phyloP scores from a whole-genome alignment of 2,797 vertebrate genomes.

The Lagodon rhomboides region DNA sequence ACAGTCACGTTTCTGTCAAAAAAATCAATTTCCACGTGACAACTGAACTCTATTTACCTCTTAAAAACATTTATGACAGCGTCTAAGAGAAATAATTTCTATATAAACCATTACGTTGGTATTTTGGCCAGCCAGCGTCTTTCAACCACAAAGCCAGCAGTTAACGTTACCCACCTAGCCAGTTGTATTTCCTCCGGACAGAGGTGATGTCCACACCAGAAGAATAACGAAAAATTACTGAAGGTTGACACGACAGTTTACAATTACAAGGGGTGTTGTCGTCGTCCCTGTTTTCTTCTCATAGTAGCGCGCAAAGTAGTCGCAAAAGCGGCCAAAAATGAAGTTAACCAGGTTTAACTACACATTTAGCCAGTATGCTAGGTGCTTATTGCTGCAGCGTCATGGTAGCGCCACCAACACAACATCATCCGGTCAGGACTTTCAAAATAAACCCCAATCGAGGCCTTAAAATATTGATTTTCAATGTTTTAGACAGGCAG shows the following conservation, averaged over 20 bases:
- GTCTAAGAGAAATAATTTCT: neutral
- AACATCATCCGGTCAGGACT: neutral
- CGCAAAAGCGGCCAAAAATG: neutral
- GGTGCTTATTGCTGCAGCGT: neutral
- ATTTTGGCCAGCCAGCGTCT: neutral
- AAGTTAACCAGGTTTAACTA: slow-evolving; percentile 24
- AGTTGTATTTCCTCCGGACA: slow-evolving; percentile 34
- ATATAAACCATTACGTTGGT: neutral
- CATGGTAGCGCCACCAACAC: accelerated
- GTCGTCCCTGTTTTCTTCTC: neutral
- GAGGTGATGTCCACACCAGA: slow-evolving; percentile 50
- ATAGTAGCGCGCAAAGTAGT: neutral
- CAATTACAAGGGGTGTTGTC: neutral
- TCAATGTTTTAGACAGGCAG: no score
- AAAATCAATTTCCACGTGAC: no score
- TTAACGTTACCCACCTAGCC: slow-evolving; percentile 53
- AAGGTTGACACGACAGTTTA: slow-evolving; percentile 14
- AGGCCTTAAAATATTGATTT: neutral
- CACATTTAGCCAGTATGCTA: slow-evolving; percentile 69
- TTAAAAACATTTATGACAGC: neutral
- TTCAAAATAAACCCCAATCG: slow-evolving; percentile 58
- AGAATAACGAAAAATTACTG: neutral
- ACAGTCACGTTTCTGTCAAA: neutral
- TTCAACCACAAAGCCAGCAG: neutral
- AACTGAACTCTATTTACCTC: neutral